These are phyloP conservation scores for Epistrophe eligans DNA, from an alignment of 2,888 invertebrate species.

Conservation along the genomic window DNA sequence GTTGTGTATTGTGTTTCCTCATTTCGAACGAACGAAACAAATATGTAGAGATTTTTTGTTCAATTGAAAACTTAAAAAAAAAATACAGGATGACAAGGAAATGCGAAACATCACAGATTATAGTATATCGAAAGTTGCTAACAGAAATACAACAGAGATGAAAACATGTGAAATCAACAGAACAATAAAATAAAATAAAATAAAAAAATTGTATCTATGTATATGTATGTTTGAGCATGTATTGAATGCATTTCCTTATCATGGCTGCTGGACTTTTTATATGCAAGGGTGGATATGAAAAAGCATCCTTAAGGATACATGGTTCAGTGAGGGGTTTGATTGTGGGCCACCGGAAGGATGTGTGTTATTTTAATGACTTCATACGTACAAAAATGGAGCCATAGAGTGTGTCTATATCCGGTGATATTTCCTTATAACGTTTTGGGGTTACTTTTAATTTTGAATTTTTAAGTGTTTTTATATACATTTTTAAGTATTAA, in stretches of 20 bases:
- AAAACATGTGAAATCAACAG: slow-evolving; percentile 11
- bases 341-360: slow-evolving; percentile 29
- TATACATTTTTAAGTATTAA: not conserved
- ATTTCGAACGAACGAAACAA: slow-evolving; percentile 34
- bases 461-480: not conserved
- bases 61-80: slow-evolving; percentile 50
- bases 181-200: not conserved
- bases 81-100: slow-evolving; percentile 48
- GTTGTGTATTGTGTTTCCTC: slow-evolving; percentile 34
- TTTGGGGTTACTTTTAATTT: not conserved
- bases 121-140: slow-evolving; percentile 31
- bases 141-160: slow-evolving; percentile 18
- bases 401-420: slow-evolving; percentile 16
- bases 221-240: not conserved
- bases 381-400: not conserved
- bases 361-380: slow-evolving; percentile 22
- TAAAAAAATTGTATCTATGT: slow-evolving; percentile 29
- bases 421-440: slow-evolving; percentile 22
- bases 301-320: slow-evolving; percentile 26
- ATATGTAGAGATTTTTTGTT: slow-evolving; percentile 39
- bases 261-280: not conserved
- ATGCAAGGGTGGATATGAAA: not conserved
- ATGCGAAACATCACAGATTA: slow-evolving; percentile 48
- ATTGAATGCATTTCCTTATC: slow-evolving; percentile 39
- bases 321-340: slow-evolving; percentile 21